phyloP scores from a whole-genome alignment of 2,797 vertebrate genomes.

The Meda fulgida region DNA sequence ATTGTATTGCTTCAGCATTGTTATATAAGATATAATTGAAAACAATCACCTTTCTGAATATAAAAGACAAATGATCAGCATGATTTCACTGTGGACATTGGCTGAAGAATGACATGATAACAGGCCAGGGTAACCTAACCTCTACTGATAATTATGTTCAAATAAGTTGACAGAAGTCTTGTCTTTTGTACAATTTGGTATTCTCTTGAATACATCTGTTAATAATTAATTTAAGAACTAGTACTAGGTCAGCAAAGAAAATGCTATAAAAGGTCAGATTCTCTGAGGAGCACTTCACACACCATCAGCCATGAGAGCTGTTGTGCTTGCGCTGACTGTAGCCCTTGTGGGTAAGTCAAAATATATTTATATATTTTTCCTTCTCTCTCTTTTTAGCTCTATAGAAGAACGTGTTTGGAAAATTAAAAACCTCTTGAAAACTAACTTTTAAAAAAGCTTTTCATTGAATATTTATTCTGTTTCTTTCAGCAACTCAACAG shows the following conservation, averaged over 20 bases:
- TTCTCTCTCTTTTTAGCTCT: not conserved
- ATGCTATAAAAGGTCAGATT: constrained; percentile 37
- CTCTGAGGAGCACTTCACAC: constrained; percentile 26
- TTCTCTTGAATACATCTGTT: not conserved
- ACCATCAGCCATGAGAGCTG: constrained; percentile 59
- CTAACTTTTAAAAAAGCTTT: not conserved
- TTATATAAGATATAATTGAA: no score
- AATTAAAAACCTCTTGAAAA: not conserved
- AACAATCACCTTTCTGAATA: not conserved
- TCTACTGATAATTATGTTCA: not conserved
- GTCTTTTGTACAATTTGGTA: not conserved
- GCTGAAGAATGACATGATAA: not conserved
- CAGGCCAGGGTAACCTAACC: constrained; percentile 49
- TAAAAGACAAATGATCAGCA: not conserved
- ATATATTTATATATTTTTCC: not conserved
- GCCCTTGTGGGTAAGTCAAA: constrained; percentile 69
- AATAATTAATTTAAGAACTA: constrained; percentile 43
- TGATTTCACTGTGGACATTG: not conserved
- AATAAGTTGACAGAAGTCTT: not conserved
- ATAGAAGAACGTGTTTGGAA: no score
- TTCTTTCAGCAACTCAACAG: constrained; percentile 68
- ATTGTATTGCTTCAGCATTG: not conserved
- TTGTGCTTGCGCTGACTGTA: constrained; percentile 65
- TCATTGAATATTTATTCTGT: not conserved
- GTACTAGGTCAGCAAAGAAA: constrained; percentile 36